Base-by-base conservation (phyloP, 1,140 invertebrate species). In the Muscidifurax raptorellus region DNA sequence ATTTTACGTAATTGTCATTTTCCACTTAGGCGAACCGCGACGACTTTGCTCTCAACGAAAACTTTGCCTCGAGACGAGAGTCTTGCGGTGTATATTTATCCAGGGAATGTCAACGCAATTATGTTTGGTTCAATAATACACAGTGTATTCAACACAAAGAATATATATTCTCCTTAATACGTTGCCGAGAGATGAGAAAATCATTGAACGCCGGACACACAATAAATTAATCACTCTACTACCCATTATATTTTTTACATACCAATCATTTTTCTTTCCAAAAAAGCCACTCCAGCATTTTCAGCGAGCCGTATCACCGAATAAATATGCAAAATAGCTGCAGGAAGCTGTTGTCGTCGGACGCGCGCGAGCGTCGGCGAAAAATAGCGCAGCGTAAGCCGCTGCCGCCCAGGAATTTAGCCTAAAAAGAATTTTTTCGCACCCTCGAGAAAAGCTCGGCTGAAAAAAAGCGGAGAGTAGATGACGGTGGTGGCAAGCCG, bases 351-450 rank as follows among this genome's bases (percentile, higher is more conserved):
- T 88, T 87, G 85, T 86, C 87, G 83, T 86, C 78, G 74, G 64
- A 52, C 59, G 80, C 52, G n/a, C n/a, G n/a, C n/a, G n/a, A n/a
- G 40, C 72, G 82, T 85, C 83, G 83, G 76, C 86, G 82, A 87
- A 87, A 88, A 88, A 88, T 88, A 83, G 88, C 84, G 80, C 52
- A 59, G 36, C 80, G 79, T 85, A 85, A 85, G 84, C 84, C 67
- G 25, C 27, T 69, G 44, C 25, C 32, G 25, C 4, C 66, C 7
- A 82, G 87, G 87, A 88, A 89, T 89, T 91, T 88, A 85, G 84
- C 81, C 87, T 87, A 87, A 89, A 90, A 89, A 89, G 87, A 89
- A 90, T 90, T 91, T 89, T 90, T 89, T 87, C 69, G 9, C 64
- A 69, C 74, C 84, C 66, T 44, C 66, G 66, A 83, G 18, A 36